Percentiles rank a stretch among this genome's conserved stretches.
These are phyloP conservation scores for Psephotus haematonotus DNA, from an alignment of 2,113 vertebrate species.

Conservation along the genomic window DNA sequence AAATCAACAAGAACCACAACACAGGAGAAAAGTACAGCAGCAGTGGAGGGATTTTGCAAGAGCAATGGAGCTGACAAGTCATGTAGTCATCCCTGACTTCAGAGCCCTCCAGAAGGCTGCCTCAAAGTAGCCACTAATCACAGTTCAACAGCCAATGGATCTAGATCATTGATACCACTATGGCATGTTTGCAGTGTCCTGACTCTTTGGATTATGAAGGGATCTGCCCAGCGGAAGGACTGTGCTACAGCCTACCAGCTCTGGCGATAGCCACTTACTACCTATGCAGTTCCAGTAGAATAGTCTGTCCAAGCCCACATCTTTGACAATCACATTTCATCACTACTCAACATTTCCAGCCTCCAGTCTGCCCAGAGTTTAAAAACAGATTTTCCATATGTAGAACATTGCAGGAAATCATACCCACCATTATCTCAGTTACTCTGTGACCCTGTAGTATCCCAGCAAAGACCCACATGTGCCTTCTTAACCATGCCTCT, in stretches of 20 bases:
- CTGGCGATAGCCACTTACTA: background rate
- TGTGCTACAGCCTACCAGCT: background rate
- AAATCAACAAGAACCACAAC: background rate
- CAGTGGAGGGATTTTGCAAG: background rate
- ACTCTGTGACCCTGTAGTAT: background rate
- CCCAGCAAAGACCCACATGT: background rate
- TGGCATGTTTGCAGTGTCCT: background rate
- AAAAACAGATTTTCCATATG: background rate
- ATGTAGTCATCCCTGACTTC: background rate
- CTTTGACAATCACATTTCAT: background rate
- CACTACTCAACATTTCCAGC: background rate
- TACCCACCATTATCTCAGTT: background rate
- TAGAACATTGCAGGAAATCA: background rate
- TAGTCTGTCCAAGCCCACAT: background rate
- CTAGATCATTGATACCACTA: background rate
- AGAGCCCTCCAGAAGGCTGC: background rate
- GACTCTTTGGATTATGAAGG: background rate
- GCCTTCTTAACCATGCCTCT: background rate
- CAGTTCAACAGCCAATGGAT: background rate
- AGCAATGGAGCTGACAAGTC: background rate
- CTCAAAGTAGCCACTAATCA: background rate
- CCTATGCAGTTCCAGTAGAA: background rate
- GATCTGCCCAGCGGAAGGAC: background rate
- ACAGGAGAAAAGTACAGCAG: background rate
- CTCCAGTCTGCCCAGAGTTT: background rate